Evolutionary conservation across 2,113 vertebrate genomes (phyloP), one percentile per base, ranked within the genome.

Genomic region (Catagonus wagneri): DNA sequence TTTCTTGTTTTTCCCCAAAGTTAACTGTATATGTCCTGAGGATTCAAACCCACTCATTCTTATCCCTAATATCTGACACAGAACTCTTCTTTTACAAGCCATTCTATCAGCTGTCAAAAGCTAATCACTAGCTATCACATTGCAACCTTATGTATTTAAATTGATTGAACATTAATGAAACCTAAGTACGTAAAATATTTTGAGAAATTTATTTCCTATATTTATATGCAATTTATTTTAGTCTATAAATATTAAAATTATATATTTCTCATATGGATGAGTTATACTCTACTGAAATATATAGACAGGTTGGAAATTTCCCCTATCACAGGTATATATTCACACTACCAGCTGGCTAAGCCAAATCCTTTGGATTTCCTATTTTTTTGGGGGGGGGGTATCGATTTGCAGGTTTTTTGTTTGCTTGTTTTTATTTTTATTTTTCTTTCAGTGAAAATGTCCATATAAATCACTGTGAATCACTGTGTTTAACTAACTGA

Each of bases 101-200:
- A 88, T 34, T 94, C 44, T 9, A 72, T 61, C 50, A 93, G 34
- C 32, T 83, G 52, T 54, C 15, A 83, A 96, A 76, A 89, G 15
- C 63, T 32, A 79, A 83, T 89, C 19, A 32, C 12, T 63, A 76
- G 44, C 19, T 86, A 20, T 56, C 58, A 44, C 15, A 61, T 23
- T 63, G 4, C 8, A 75, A 6, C 13, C 16, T 78, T 44, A 19
- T 36, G 3, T 52, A 84, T n/a, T 84, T 63, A 96, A 16, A 32
- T 17, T 84, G 36, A 90, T 20, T 80, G 12, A 86, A 60, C 8
- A 83, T 72, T 50, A 69, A 83, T 44, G 68, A 94, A 93, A 17
- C 69, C 7, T 65, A 61, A 65, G 4, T 69, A 74, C 56, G 85
- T 71, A 74, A 92, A 85, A 76, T 81, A 68, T 56, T 90, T 90